Base-by-base conservation (phyloP, 2,888 invertebrate genomes). In the Tetragonisca angustula region DNA sequence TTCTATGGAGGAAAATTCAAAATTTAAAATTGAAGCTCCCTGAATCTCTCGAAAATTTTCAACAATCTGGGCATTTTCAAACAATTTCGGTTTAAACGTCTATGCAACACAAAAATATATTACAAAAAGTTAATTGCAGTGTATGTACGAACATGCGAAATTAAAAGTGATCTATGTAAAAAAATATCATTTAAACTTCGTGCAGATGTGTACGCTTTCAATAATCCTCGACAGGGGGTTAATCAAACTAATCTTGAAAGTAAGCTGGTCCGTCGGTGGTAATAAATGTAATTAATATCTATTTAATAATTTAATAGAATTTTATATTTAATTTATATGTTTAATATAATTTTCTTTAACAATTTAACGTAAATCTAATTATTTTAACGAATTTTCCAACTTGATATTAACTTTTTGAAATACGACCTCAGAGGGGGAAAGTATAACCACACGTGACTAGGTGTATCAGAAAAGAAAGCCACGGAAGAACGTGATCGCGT, bases 401-500 rank as follows among this genome's bases (percentile, higher is more conserved):
- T 32, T 15, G 56, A n/a, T n/a, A 59, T 5, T 24, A 5, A 59
- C 24, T 59, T 5, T 0, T 5, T n/a, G 5, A 59, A 59, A 59
- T n/a, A 59, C 2, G n/a, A 59, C 5, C 24, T 59, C 24, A 9
- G 9, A n/a, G 13, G 5, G n/a, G 15, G 4, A 2, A 5, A 59
- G n/a, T 15, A 43, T 9, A 9, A 43, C 17, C 17, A 6, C 21
- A 13, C 27, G 32, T 21, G 4, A 21, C 19, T 9, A 17, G 4
- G 4, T 27, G 43, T 27, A 27, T n/a, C 3, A 13, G 4, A 13
- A 36, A 54, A 54, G 21, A 13, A 21, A 69, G 3, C 32, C 19
- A 24, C 6, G 24, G 36, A 71, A 49, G 61, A 54, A 50, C 49
- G 27, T 24, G 79, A 76, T 65, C 19, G 76, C 52, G 64, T 71